phyloP scores from a whole-genome alignment of 1,140 invertebrate species.

The Scaptomyza hsui region DNA sequence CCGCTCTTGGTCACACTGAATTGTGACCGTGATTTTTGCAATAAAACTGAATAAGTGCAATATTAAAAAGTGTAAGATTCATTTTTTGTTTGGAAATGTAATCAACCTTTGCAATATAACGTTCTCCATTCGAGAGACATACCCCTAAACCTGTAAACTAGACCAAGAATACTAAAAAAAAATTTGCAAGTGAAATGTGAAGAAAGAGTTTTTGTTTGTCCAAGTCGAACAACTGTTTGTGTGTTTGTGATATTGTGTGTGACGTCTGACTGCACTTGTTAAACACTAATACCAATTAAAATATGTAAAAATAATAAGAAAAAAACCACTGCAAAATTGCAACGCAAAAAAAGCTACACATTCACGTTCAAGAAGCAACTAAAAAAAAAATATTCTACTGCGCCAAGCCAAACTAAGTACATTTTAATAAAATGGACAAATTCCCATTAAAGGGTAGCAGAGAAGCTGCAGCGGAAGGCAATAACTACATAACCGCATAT shows the following conservation, averaged over 20 bases:
- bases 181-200: constrained; percentile 42
- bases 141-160: not conserved
- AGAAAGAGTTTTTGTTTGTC: constrained; percentile 50
- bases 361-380: not conserved
- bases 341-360: constrained; percentile 55
- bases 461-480: constrained; percentile 79
- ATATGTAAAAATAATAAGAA: constrained; percentile 38
- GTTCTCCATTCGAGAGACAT: constrained; percentile 2
- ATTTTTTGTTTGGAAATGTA: constrained; percentile 19
- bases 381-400: constrained; percentile 3
- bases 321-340: constrained; percentile 48
- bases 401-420: constrained; percentile 20
- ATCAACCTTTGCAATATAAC: not conserved
- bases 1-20: constrained; percentile 20
- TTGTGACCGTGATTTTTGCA: constrained; percentile 53
- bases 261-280: constrained; percentile 66
- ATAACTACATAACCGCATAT: constrained; percentile 84
- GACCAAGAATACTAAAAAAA: not conserved
- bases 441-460: constrained; percentile 84
- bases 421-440: constrained; percentile 84
- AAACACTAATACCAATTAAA: constrained; percentile 48
- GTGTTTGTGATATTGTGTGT: constrained; percentile 52
- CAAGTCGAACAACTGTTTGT: constrained; percentile 40
- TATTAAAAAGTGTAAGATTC: constrained; percentile 30
- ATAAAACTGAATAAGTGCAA: constrained; percentile 38